A percentile compares a stretch with the other conserved stretches of the same genome.
Conservation (phyloP, 1,140 invertebrate genomes). For the Chlorops oryzae region DNA sequence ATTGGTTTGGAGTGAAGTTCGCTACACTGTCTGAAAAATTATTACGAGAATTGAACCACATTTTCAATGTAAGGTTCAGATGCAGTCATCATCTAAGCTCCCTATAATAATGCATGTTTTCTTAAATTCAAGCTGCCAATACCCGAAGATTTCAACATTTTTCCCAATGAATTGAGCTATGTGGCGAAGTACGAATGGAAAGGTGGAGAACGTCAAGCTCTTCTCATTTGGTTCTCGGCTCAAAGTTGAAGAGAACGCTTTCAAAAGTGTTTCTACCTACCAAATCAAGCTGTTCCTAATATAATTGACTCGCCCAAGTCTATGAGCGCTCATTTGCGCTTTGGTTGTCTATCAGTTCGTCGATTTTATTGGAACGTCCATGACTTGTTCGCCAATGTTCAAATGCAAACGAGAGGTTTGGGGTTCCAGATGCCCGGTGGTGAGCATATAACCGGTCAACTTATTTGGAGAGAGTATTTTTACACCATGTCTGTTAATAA, state of each 20-base stretch:
- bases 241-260: slow-evolving; percentile 55
- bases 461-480: slow-evolving; percentile 77
- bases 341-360: slow-evolving; percentile 60
- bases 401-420: slow-evolving; percentile 48
- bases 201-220: slow-evolving; percentile 63
- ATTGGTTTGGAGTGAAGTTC: slow-evolving; percentile 52
- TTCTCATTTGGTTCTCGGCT: slow-evolving; percentile 53
- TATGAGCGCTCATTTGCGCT: slow-evolving; percentile 62
- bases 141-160: slow-evolving; percentile 57
- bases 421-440: slow-evolving; percentile 29
- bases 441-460: slow-evolving; percentile 55
- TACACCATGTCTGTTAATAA: slow-evolving; percentile 68
- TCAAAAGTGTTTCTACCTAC: slow-evolving; percentile 55
- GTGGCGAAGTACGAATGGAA: slow-evolving; percentile 49
- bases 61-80: slow-evolving; percentile 43
- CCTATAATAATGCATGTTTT: neutral
- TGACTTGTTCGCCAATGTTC: slow-evolving; percentile 55
- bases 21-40: slow-evolving; percentile 48
- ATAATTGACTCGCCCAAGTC: slow-evolving; percentile 61
- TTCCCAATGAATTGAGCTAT: slow-evolving; percentile 45
- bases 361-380: slow-evolving; percentile 61
- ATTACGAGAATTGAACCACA: slow-evolving; percentile 48
- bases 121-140: slow-evolving; percentile 47
- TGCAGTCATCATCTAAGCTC: neutral
- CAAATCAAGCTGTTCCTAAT: slow-evolving; percentile 64